phyloP scores from a whole-genome alignment of 2,113 vertebrate genomes.

The Setophaga coronata region DNA sequence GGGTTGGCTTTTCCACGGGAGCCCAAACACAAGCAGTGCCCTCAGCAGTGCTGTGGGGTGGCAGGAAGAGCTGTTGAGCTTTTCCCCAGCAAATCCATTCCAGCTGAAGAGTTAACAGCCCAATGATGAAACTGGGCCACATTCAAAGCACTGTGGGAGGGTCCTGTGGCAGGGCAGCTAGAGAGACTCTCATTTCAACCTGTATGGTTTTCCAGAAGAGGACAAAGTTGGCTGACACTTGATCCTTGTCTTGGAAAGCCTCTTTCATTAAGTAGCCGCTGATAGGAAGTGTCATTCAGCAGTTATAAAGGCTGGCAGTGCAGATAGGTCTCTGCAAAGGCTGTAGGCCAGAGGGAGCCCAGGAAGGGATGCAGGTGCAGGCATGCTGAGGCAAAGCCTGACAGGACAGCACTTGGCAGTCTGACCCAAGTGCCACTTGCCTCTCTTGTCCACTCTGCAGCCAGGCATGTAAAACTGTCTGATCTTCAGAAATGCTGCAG shows the following conservation, averaged over 20 bases:
- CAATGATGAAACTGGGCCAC: background rate
- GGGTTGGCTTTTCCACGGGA: background rate
- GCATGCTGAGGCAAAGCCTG: background rate
- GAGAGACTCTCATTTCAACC: background rate
- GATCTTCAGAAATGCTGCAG: background rate
- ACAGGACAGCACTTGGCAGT: background rate
- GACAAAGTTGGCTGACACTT: slow-evolving; percentile 23
- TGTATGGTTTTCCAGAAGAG: background rate
- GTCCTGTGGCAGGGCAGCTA: background rate
- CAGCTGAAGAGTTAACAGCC: background rate
- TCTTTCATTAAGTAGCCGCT: slow-evolving; percentile 69
- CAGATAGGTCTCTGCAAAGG: slow-evolving; percentile 61
- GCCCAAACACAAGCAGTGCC: background rate
- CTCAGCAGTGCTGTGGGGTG: background rate
- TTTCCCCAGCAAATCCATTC: background rate
- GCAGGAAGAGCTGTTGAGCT: background rate
- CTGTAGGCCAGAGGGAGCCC: slow-evolving; percentile 7
- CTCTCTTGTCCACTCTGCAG: slow-evolving; percentile 46
- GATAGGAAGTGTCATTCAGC: slow-evolving; percentile 69
- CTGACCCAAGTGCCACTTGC: background rate
- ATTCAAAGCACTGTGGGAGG: background rate
- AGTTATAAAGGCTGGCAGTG: slow-evolving; percentile 25
- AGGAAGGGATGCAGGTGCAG: background rate
- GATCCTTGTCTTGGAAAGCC: slow-evolving; percentile 36
- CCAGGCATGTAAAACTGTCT: slow-evolving; percentile 12